These are phyloP conservation scores for Trissonchulus sp. DNA, from an alignment of 2,888 invertebrate species.

Conservation along the genomic window DNA sequence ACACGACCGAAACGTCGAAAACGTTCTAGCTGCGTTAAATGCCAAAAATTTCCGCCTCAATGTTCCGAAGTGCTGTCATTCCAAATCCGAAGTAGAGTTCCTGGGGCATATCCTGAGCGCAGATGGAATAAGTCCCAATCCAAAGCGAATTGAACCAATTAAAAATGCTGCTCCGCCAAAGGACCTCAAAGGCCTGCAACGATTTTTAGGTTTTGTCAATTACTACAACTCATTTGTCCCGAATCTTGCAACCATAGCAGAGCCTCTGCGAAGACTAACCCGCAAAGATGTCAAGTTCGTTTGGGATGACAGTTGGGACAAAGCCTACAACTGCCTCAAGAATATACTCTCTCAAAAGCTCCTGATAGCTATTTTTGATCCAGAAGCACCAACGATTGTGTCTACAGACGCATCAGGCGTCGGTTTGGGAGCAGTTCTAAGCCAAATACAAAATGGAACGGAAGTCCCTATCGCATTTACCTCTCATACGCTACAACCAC, in stretches of 20 bases:
- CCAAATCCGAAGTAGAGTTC: neutral
- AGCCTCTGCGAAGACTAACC: neutral
- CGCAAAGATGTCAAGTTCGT: neutral
- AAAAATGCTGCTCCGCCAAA: neutral
- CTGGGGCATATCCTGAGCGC: neutral
- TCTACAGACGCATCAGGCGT: conserved; percentile 8
- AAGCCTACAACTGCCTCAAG: neutral
- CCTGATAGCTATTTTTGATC: conserved; percentile 3
- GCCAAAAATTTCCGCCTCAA: neutral
- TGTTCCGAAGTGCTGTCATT: neutral
- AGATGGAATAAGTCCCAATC: too few species aligned
- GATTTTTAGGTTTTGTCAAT: neutral
- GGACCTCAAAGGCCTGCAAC: too few species aligned
- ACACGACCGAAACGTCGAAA: neutral
- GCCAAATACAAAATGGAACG: neutral
- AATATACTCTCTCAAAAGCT: neutral
- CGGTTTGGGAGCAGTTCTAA: conserved; percentile 12
- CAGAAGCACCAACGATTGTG: neutral
- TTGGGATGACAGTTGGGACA: too few species aligned
- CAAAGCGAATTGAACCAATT: too few species aligned
- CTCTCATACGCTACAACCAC: neutral
- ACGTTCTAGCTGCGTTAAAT: neutral
- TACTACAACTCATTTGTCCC: neutral
- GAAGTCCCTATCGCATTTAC: conserved; percentile 11
- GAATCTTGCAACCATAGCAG: neutral